Evolutionary conservation across 2,113 vertebrate species (phyloP), one percentile per base, ranked within the genome.

Genomic region (Loxodonta africana): DNA sequence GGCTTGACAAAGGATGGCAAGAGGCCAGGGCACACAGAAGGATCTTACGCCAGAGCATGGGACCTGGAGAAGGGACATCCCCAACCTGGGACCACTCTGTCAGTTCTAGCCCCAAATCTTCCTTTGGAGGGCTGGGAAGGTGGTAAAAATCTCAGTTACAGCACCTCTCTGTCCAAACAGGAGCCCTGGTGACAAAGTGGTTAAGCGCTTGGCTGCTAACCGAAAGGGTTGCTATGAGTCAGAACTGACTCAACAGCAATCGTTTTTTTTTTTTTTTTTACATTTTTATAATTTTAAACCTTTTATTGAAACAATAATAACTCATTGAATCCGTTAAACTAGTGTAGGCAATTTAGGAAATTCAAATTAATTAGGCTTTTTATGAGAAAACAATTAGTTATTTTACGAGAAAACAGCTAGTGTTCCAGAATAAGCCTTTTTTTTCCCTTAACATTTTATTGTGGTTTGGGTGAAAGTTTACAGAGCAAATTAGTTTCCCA

Each of bases 331-430:
- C 51, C 11, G 28, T 30, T 48, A 51, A 78, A 23, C 6, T 46
- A 57, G 17, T 71, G 30, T 65, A 89, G n/a, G 8, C 76, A 63
- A 83, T 83, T 83, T 26, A 65, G 37, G 37, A 37, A 37, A 37
- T 37, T 46, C 37, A 37, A 37, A 80, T 89, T 89, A 71, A 60
- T 81, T 10, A 28, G n/a, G 4, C 11, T 60, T 89, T 71, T 69
- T 33, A 37, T 41, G 28, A n/a, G 37, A 25, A 77, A 28, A 33
- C 23, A 67, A 6, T 20, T 53, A 46, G 46, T 67, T 37, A 80
- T 74, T 89, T 94, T 46, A 57, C 82, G 23, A 62, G 63, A 63
- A 94, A 94, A 62, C 73, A 83, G 63, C 53, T 37, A 83, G 69
- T 17, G 67, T 21, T 11, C 46, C 46, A 67, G 21, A 71, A 67